A percentile compares a stretch with the other conserved stretches of the same genome.
Conservation (phyloP, 2,888 invertebrate species). For the Quadroppia sp. region DNA sequence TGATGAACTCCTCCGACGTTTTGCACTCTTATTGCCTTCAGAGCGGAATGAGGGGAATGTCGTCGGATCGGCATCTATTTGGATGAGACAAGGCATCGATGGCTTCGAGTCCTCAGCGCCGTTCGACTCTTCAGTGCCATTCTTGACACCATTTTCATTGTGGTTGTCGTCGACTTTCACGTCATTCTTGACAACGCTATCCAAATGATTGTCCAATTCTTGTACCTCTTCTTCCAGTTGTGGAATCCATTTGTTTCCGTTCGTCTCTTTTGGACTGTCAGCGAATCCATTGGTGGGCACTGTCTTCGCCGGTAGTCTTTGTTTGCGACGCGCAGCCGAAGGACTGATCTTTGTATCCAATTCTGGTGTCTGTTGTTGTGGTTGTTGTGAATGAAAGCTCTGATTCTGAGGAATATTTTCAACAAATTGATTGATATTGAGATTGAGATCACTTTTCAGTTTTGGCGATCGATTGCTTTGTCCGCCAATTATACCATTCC, state of each 20-base stretch:
- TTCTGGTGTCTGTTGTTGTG: conserved; percentile 2
- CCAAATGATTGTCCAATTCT: neutral
- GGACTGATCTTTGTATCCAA: neutral
- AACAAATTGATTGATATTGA: neutral
- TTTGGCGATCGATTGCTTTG: conserved; percentile 10
- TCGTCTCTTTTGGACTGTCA: neutral
- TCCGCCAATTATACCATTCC: conserved; percentile 16
- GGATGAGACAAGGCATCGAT: conserved; percentile 40
- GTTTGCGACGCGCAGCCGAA: conserved; percentile 24
- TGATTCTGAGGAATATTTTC: conserved; percentile 28
- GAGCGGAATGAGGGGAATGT: conserved; percentile 36
- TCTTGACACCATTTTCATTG: neutral
- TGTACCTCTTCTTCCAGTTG: conserved; percentile 7
- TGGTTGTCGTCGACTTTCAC: neutral
- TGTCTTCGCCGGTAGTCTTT: conserved; percentile 33
- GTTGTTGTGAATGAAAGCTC: conserved; percentile 17
- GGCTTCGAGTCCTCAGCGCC: neutral
- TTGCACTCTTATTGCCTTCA: conserved; percentile 14
- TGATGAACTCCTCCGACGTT: conserved; percentile 5
- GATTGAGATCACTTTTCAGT: conserved; percentile 25
- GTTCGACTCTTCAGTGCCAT: neutral
- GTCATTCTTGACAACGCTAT: neutral
- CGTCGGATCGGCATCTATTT: conserved; percentile 42
- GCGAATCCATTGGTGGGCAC: conserved; percentile 11
- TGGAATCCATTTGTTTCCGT: conserved; percentile 8